These are phyloP conservation scores for Trichacis sp. DNA, from an alignment of 2,888 invertebrate species.

Conservation along the genomic window DNA sequence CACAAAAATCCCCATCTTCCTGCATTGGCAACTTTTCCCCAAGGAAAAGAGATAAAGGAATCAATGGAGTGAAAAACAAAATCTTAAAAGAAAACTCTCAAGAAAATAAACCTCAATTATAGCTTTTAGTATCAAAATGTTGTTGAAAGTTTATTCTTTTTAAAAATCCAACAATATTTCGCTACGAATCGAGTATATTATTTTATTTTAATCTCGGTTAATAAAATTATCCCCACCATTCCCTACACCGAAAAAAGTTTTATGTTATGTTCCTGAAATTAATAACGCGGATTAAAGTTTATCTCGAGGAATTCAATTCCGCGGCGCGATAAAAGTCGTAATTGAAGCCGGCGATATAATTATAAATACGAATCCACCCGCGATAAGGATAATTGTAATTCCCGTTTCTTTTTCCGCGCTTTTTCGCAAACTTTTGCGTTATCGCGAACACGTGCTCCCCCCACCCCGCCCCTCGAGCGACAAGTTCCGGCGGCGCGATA, in stretches of 20 bases:
- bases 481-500: slow-evolving; percentile 54
- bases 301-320: neutral
- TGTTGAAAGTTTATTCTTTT: too few relatives aligned
- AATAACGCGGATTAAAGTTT: neutral
- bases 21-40: too few relatives aligned
- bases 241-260: neutral
- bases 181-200: too few relatives aligned
- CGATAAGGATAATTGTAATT: slow-evolving; percentile 8
- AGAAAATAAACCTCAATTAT: too few relatives aligned
- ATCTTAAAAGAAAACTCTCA: too few relatives aligned
- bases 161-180: too few relatives aligned
- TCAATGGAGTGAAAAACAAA: too few relatives aligned
- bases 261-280: too few relatives aligned
- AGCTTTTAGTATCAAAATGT: too few relatives aligned
- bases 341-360: neutral
- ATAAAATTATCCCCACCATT: slow-evolving; percentile 48
- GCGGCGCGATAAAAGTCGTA: neutral
- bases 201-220: too few relatives aligned
- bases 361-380: neutral
- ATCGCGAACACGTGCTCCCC: slow-evolving; percentile 4
- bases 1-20: too few relatives aligned
- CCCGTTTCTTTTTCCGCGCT: neutral
- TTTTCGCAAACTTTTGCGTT: neutral
- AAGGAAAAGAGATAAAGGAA: too few relatives aligned
- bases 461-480: slow-evolving; percentile 27